These are phyloP conservation scores for Coecobrya sp. DNA, from an alignment of 2,888 invertebrate genomes.

Conservation along the genomic window DNA sequence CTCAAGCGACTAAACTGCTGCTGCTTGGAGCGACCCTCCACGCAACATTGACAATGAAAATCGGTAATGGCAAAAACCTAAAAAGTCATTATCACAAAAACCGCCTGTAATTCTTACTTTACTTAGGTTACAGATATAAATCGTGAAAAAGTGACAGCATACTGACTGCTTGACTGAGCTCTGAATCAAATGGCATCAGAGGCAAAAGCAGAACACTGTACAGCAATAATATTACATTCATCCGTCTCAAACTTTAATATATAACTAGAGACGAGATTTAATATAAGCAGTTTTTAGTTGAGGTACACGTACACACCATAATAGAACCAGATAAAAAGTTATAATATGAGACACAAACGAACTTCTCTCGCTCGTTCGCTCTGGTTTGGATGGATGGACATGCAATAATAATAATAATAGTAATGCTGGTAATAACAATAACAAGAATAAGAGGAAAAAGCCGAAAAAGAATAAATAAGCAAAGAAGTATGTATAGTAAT, in stretches of 20 bases:
- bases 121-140: slow-evolving; percentile 77
- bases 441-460: slow-evolving; percentile 57
- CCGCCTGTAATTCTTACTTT: slow-evolving; percentile 78
- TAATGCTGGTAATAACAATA: slow-evolving; percentile 62
- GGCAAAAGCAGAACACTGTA: slow-evolving; percentile 7
- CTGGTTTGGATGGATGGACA: slow-evolving; percentile 70
- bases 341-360: slow-evolving; percentile 54
- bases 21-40: slow-evolving; percentile 70
- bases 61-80: slow-evolving; percentile 78
- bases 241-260: background rate
- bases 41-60: slow-evolving; percentile 79
- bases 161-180: slow-evolving; percentile 78
- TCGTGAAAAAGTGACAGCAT: slow-evolving; percentile 77
- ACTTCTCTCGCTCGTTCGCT: slow-evolving; percentile 37
- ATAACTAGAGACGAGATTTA: background rate
- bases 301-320: background rate
- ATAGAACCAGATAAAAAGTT: slow-evolving; percentile 45
- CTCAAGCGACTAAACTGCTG: slow-evolving; percentile 44
- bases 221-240: slow-evolving; percentile 32
- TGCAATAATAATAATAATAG: slow-evolving; percentile 70
- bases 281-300: slow-evolving; percentile 54
- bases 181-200: slow-evolving; percentile 68
- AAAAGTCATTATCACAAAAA: slow-evolving; percentile 79
- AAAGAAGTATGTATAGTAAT: slow-evolving; percentile 29
- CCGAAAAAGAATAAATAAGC: slow-evolving; percentile 66